Conservation (phyloP, 2,113 vertebrate genomes). For the Macrotus californicus region DNA sequence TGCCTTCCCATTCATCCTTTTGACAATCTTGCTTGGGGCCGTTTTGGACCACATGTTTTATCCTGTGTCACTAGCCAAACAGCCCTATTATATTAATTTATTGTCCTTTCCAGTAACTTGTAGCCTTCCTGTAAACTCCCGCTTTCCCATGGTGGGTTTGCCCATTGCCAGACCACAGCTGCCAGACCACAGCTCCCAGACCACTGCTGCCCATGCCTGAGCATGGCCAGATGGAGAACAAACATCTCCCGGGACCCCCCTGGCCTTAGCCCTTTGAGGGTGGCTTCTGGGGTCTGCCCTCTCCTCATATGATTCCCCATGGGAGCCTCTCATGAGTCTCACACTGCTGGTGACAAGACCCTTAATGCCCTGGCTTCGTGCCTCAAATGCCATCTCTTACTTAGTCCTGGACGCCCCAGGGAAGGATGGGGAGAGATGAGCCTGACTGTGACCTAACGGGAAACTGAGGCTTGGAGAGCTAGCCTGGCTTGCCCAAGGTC, state of each 20-base stretch:
- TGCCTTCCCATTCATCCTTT: conserved; percentile 5
- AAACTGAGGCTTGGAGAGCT: not conserved
- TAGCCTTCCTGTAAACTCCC: conserved; percentile 56
- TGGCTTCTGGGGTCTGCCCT: not conserved
- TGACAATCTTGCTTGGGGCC: not conserved
- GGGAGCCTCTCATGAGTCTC: not conserved
- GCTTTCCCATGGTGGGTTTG: not conserved
- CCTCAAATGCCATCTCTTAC: not conserved
- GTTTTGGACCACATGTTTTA: conserved; percentile 35
- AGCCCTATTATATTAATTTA: conserved; percentile 62
- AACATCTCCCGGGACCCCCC: not conserved
- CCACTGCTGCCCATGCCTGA: accelerated
- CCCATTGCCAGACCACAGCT: conserved; percentile 9
- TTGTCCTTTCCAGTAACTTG: conserved; percentile 53
- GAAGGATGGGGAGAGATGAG: not conserved
- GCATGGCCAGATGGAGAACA: accelerated
- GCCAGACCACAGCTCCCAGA: accelerated
- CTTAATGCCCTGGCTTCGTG: not conserved
- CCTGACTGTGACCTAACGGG: accelerated
- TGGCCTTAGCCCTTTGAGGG: not conserved
- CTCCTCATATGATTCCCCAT: not conserved
- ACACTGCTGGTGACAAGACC: not conserved
- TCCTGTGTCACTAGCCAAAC: conserved; percentile 60
- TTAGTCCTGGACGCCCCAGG: not conserved
- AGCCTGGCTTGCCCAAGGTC: not conserved